Conservation (phyloP, 1,140 invertebrate species). For the Drosophila pseudoananassae region DNA sequence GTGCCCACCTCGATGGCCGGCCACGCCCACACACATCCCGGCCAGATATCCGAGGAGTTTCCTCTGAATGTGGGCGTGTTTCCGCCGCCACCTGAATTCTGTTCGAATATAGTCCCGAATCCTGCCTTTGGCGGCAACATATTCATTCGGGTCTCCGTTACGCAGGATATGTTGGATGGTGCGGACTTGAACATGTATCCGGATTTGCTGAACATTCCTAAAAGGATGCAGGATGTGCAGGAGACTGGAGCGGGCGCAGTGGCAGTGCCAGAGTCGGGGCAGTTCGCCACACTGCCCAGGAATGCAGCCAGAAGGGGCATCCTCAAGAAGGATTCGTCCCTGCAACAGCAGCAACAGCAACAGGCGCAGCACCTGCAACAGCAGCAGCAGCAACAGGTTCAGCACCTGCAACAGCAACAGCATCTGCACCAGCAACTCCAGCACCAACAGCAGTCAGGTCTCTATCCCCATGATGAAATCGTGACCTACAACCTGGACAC, state of each 20-base stretch:
- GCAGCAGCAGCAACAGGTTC: constrained; percentile 41
- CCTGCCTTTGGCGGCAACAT: constrained; percentile 88
- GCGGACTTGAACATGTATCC: constrained; percentile 88
- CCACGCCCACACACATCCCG: constrained; percentile 57
- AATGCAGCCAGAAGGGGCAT: constrained; percentile 77
- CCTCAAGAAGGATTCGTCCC: constrained; percentile 75
- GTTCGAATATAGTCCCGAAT: constrained; percentile 85
- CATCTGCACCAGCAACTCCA: constrained; percentile 31
- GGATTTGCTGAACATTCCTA: constrained; percentile 90
- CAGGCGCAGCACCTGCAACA: constrained; percentile 37
- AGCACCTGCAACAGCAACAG: constrained; percentile 52
- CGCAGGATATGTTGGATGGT: constrained; percentile 87
- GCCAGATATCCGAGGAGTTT: constrained; percentile 76
- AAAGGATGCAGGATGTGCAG: constrained; percentile 85
- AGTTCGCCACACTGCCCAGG: constrained; percentile 87
- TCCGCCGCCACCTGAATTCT: constrained; percentile 88
- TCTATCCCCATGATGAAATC: constrained; percentile 81
- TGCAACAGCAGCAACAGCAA: constrained; percentile 62
- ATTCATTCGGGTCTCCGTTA: constrained; percentile 90
- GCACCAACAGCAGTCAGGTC: constrained; percentile 43
- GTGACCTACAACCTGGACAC: constrained; percentile 82
- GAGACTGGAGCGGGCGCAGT: constrained; percentile 37
- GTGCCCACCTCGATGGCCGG: constrained; percentile 79
- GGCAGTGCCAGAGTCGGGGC: constrained; percentile 37
- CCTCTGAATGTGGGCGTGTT: constrained; percentile 85